These are phyloP conservation scores for Elachura formosa DNA, from an alignment of 2,113 vertebrate species.

Conservation along the genomic window DNA sequence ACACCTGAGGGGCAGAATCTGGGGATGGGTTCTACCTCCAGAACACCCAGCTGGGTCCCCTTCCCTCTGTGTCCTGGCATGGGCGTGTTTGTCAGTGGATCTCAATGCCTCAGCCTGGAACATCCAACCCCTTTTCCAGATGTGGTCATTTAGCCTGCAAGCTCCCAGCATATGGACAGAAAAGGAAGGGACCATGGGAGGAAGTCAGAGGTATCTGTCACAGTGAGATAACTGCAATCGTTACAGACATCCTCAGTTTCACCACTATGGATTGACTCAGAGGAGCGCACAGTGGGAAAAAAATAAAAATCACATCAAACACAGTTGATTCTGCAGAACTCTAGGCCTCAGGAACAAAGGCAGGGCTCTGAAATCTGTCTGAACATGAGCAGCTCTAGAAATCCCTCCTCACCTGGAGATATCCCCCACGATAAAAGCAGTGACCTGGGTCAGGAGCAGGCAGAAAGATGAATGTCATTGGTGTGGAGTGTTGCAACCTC, in stretches of 20 bases:
- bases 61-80: not conserved
- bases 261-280: not conserved
- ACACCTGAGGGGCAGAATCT: not conserved
- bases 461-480: not conserved
- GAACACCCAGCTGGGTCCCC: not conserved
- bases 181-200: not conserved
- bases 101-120: not conserved
- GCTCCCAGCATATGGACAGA: rapidly evolving
- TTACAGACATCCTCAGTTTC: not conserved
- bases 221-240: not conserved
- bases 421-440: conserved; percentile 9
- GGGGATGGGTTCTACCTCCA: not conserved
- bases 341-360: not conserved
- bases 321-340: not conserved
- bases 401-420: not conserved
- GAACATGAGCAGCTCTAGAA: not conserved
- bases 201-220: not conserved
- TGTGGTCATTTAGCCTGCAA: not conserved
- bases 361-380: not conserved
- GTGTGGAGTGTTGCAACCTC: conserved; percentile 12
- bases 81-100: not conserved
- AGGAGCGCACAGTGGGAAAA: not conserved
- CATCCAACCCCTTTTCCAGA: not conserved
- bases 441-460: not conserved
- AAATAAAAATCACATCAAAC: not conserved